phyloP scores from a whole-genome alignment of 2,797 vertebrate genomes.

The Sebastes reedi region DNA sequence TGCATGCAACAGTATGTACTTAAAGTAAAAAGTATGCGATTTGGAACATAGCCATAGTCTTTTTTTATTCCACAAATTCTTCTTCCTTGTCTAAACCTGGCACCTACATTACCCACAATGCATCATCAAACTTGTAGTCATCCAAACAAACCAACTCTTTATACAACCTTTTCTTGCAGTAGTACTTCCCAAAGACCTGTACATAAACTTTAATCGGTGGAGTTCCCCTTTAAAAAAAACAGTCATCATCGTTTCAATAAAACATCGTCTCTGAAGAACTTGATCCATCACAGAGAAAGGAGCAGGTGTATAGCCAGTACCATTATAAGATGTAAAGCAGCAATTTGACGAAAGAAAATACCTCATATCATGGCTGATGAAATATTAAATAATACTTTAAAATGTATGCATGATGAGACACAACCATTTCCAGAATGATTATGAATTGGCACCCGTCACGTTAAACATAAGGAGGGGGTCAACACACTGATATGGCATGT shows the following conservation, averaged over 20 bases:
- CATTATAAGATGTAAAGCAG: constrained; percentile 12
- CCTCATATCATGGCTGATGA: not conserved
- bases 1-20: no score
- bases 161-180: no score
- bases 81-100: no score
- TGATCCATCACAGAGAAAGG: not conserved
- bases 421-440: not conserved
- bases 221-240: not conserved
- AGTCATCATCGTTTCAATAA: not conserved
- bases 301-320: constrained; percentile 14
- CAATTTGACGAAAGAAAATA: constrained; percentile 2
- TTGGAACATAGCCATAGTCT: no score
- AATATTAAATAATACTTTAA: not conserved
- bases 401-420: not conserved
- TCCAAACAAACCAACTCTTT: not conserved
- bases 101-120: no score
- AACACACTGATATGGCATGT: not conserved
- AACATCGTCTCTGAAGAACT: not conserved
- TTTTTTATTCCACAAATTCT: no score
- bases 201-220: not conserved
- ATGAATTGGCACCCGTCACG: not conserved
- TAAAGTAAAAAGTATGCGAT: no score
- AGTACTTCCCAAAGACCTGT: not conserved
- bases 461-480: not conserved
- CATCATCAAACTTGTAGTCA: not conserved